Evolutionary conservation across 2,888 invertebrate species (phyloP).

Genomic region (Dryobota labecula): DNA sequence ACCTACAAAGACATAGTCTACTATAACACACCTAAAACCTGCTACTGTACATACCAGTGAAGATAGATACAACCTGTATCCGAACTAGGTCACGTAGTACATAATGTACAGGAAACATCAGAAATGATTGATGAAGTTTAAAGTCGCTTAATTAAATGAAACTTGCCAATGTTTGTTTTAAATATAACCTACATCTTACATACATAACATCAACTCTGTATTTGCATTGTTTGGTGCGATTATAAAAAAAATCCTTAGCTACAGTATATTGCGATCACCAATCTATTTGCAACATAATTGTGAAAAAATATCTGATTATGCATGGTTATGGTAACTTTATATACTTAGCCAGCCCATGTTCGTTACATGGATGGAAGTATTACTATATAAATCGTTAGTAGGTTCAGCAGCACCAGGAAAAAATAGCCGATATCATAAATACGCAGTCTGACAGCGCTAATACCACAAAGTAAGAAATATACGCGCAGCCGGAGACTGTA

Average conservation of each 20-base stretch:
- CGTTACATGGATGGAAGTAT: conserved; percentile 2
- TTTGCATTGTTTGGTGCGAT: neutral
- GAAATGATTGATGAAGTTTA: conserved; percentile 6
- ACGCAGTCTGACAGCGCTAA: conserved; percentile 44
- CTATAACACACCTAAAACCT: conserved; percentile 24
- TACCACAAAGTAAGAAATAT: conserved; percentile 56
- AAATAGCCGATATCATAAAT: conserved; percentile 50
- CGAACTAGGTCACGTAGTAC: conserved; percentile 43
- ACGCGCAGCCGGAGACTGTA: conserved; percentile 38
- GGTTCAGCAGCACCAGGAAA: conserved; percentile 31
- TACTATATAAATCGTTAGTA: conserved; percentile 11
- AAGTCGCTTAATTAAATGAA: neutral
- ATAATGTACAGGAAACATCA: conserved; percentile 16
- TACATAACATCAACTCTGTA: too few species aligned
- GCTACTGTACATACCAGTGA: neutral
- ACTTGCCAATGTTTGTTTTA: neutral
- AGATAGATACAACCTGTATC: neutral
- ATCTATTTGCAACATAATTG: neutral
- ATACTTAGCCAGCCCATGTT: neutral
- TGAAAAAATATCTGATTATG: neutral
- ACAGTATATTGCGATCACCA: neutral
- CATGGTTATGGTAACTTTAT: neutral
- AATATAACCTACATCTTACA: neutral
- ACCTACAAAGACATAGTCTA: conserved; percentile 34
- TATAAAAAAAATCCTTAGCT: neutral